Conservation (phyloP, 1,140 invertebrate genomes). For the Drosophila elegans region DNA sequence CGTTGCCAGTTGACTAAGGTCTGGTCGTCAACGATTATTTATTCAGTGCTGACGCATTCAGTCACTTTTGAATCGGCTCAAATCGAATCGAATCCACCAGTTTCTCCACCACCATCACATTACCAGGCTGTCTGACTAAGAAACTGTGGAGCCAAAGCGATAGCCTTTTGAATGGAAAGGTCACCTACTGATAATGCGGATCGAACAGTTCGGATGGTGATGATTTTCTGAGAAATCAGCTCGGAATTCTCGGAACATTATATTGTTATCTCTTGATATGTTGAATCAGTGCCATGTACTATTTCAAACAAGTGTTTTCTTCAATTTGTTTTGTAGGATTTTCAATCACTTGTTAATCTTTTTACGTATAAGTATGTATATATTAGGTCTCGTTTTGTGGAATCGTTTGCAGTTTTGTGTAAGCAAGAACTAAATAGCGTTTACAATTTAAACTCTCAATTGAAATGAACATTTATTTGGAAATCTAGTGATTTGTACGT, state of each 20-base stretch:
- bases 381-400: not conserved
- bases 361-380: conserved; percentile 9
- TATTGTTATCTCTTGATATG: not conserved
- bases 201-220: not conserved
- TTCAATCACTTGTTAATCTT: not conserved
- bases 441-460: no score
- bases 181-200: conserved; percentile 32
- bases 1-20: conserved; percentile 44
- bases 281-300: conserved; percentile 1
- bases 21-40: conserved; percentile 39
- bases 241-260: conserved; percentile 18
- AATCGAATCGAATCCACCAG: not conserved
- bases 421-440: no score
- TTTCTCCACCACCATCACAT: not conserved
- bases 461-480: no score
- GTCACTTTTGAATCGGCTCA: not conserved
- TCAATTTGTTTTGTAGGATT: conserved; percentile 17
- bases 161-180: conserved; percentile 30
- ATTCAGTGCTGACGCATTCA: conserved; percentile 50
- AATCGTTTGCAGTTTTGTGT: not conserved
- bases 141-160: conserved; percentile 22
- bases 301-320: conserved; percentile 17
- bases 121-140: conserved; percentile 43
- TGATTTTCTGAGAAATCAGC: conserved; percentile 30
- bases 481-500: no score